These are phyloP conservation scores for Mycteria americana DNA, from an alignment of 2,797 vertebrate genomes.

Conservation along the genomic window DNA sequence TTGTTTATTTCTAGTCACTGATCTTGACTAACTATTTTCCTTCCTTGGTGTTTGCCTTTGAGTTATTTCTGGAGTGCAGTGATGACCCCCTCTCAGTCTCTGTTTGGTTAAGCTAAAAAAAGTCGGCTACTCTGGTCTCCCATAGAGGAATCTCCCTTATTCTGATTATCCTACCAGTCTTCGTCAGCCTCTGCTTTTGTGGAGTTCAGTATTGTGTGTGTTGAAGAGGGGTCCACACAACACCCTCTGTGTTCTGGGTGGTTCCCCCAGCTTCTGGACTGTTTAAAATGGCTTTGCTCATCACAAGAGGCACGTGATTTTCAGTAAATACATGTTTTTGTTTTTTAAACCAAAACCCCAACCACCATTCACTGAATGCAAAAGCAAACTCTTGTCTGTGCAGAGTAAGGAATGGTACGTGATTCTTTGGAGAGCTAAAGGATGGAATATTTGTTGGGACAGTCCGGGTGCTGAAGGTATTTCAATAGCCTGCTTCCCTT, in stretches of 20 bases:
- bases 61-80: constrained; percentile 23
- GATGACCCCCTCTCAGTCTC: constrained; percentile 20
- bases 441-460: not conserved
- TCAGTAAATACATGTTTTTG: not conserved
- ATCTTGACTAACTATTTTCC: not conserved
- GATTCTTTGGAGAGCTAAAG: not conserved
- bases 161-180: not conserved
- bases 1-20: constrained; percentile 16
- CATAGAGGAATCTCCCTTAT: not conserved
- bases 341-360: not conserved
- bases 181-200: not conserved
- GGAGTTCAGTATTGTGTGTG: not conserved
- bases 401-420: not conserved
- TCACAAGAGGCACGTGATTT: constrained; percentile 5
- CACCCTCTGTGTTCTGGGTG: not conserved
- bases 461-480: not conserved
- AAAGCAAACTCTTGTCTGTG: not conserved
- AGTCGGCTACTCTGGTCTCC: not conserved
- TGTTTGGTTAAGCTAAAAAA: constrained; percentile 27
- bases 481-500: not conserved
- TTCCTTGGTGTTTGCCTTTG: not conserved
- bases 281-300: not conserved
- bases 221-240: not conserved
- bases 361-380: not conserved
- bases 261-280: not conserved